phyloP scores from a whole-genome alignment of 2,888 invertebrate genomes.

The Osedax frankpressi region DNA sequence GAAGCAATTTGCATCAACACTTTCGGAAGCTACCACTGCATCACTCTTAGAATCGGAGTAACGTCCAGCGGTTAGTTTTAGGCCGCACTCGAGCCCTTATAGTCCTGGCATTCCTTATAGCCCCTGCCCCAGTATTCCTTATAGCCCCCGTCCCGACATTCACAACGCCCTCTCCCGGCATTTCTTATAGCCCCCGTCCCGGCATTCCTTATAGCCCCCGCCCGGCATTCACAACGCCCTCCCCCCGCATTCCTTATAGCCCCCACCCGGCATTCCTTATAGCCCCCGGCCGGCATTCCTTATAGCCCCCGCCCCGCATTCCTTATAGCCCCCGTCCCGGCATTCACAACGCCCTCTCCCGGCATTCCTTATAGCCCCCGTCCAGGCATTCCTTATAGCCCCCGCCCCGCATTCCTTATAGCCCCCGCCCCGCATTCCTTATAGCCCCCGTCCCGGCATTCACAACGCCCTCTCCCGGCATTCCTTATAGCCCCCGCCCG shows the following conservation, averaged over 20 bases:
- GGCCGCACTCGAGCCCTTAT: too few relatives aligned
- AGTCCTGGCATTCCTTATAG: not conserved
- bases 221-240: too few relatives aligned
- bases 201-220: not conserved
- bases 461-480: not conserved
- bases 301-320: not conserved
- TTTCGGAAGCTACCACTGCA: not conserved
- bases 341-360: not conserved
- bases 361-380: not conserved
- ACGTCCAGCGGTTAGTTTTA: not conserved
- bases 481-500: not conserved
- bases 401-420: not conserved
- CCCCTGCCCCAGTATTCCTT: too few relatives aligned
- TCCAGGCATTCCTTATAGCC: too few relatives aligned
- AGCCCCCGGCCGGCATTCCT: too few relatives aligned
- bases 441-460: not conserved
- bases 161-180: too few relatives aligned
- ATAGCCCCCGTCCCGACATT: not conserved
- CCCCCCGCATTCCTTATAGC: not conserved
- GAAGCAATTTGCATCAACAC: slow-evolving; percentile 1
- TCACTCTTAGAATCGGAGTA: not conserved
- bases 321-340: not conserved
- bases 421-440: not conserved
- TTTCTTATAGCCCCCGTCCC: too few relatives aligned
- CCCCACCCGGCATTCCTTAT: not conserved